phyloP scores from a whole-genome alignment of 2,888 invertebrate genomes.

The Nomada hirtipes region DNA sequence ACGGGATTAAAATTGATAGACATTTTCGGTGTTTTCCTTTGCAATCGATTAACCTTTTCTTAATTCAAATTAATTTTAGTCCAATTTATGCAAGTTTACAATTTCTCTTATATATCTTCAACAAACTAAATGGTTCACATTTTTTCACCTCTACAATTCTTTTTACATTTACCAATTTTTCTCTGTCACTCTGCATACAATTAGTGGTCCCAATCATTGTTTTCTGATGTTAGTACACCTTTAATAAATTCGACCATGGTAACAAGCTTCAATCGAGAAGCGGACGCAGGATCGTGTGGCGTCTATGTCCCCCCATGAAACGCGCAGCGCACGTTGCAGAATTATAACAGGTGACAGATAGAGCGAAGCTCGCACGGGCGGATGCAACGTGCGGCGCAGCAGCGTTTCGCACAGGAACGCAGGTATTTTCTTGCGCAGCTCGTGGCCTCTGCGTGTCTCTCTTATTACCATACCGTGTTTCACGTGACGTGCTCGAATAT shows the following conservation, averaged over 20 bases:
- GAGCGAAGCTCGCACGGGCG: constrained; percentile 71
- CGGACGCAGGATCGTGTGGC: constrained; percentile 21
- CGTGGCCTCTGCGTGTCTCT: constrained; percentile 14
- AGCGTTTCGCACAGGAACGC: constrained; percentile 65
- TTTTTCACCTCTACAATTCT: too few relatives aligned
- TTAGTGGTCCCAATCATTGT: background rate
- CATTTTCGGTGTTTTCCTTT: too few relatives aligned
- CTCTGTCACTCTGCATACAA: background rate
- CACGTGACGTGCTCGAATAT: constrained; percentile 44
- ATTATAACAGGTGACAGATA: constrained; percentile 84
- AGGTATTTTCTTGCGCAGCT: constrained; percentile 1
- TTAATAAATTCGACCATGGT: too few relatives aligned
- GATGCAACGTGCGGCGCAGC: constrained; percentile 75
- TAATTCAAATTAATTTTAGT: too few relatives aligned
- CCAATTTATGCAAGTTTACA: too few relatives aligned
- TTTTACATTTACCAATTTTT: too few relatives aligned
- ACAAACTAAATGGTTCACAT: too few relatives aligned
- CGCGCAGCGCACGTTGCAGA: constrained; percentile 76
- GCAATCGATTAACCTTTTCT: too few relatives aligned
- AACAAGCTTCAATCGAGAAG: background rate
- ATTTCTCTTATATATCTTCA: too few relatives aligned
- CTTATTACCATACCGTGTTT: constrained; percentile 10
- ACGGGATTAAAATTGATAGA: too few relatives aligned
- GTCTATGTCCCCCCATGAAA: background rate
- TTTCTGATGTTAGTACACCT: too few relatives aligned